Conservation (phyloP, 2,797 vertebrate species). For the Mallotus villosus region DNA sequence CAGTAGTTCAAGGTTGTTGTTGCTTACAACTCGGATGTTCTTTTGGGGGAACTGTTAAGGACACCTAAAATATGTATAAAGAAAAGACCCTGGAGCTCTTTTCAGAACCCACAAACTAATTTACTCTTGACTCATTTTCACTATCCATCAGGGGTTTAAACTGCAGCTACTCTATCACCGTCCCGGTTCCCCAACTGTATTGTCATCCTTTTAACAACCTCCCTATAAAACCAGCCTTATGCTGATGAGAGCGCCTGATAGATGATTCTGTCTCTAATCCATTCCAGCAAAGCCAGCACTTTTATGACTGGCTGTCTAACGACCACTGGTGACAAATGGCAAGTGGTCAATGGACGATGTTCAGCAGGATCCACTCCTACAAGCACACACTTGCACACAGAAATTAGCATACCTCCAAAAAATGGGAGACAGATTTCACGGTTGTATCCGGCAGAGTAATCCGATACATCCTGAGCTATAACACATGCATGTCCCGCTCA, state of each 20-base stretch:
- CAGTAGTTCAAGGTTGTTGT: no score
- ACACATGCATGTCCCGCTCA: slow-evolving; percentile 44
- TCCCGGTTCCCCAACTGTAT: slow-evolving; percentile 15
- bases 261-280: slow-evolving; percentile 51
- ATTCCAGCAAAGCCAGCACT: slow-evolving; percentile 54
- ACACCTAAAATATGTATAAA: no score
- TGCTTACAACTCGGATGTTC: no score
- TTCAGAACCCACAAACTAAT: slow-evolving; percentile 30
- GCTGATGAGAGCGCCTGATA: slow-evolving; percentile 32
- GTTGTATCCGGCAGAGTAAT: slow-evolving; percentile 27
- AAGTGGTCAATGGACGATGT: slow-evolving; percentile 48
- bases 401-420: neutral
- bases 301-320: slow-evolving; percentile 43
- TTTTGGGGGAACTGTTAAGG: no score
- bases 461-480: slow-evolving; percentile 31
- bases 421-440: slow-evolving; percentile 8
- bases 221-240: slow-evolving; percentile 25
- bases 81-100: slow-evolving; percentile 7
- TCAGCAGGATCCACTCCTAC: slow-evolving; percentile 25
- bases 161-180: slow-evolving; percentile 23
- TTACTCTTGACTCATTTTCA: slow-evolving; percentile 6
- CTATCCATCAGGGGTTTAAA: slow-evolving; percentile 17
- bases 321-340: slow-evolving; percentile 59
- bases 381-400: slow-evolving; percentile 14
- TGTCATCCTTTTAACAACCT: slow-evolving; percentile 28